Conservation (phyloP, 1,140 invertebrate species). For the Leptinotarsa undecemlineata region DNA sequence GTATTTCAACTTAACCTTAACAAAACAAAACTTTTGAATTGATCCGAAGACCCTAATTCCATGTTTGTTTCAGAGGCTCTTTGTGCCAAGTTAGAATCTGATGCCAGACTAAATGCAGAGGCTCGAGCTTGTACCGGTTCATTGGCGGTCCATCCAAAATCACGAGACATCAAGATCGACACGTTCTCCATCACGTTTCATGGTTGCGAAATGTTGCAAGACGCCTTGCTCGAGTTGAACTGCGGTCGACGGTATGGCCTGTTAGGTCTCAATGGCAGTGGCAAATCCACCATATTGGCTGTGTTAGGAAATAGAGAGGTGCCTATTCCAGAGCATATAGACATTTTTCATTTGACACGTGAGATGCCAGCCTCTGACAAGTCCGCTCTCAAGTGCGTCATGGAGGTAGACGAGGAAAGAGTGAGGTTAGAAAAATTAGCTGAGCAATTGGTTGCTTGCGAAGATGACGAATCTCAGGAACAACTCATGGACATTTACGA, state of each 20-base stretch:
- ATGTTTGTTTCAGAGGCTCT: conserved; percentile 70
- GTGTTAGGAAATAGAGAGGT: conserved; percentile 90
- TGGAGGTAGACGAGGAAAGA: conserved; percentile 97
- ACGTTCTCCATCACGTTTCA: conserved; percentile 98
- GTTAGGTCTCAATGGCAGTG: conserved; percentile 94
- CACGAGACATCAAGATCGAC: conserved; percentile 95
- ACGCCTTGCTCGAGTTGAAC: conserved; percentile 96
- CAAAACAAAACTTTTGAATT: too few species aligned
- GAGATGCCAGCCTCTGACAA: conserved; percentile 97
- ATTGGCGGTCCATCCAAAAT: conserved; percentile 90
- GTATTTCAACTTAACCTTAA: too few species aligned
- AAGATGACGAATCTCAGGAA: conserved; percentile 93
- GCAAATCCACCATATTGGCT: conserved; percentile 93
- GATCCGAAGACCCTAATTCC: neutral
- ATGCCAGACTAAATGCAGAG: conserved; percentile 89
- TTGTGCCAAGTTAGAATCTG: conserved; percentile 85
- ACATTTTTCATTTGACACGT: conserved; percentile 95
- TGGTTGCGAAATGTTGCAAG: conserved; percentile 92
- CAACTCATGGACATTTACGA: conserved; percentile 98
- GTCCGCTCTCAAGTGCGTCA: conserved; percentile 91
- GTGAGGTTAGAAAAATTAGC: conserved; percentile 69
- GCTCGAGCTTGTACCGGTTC: conserved; percentile 94
- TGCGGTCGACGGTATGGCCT: conserved; percentile 95
- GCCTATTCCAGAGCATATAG: conserved; percentile 94
- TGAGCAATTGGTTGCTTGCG: conserved; percentile 83